Base-by-base conservation (phyloP, 2,113 vertebrate genomes). In the Tachysurus fulvidraco region DNA sequence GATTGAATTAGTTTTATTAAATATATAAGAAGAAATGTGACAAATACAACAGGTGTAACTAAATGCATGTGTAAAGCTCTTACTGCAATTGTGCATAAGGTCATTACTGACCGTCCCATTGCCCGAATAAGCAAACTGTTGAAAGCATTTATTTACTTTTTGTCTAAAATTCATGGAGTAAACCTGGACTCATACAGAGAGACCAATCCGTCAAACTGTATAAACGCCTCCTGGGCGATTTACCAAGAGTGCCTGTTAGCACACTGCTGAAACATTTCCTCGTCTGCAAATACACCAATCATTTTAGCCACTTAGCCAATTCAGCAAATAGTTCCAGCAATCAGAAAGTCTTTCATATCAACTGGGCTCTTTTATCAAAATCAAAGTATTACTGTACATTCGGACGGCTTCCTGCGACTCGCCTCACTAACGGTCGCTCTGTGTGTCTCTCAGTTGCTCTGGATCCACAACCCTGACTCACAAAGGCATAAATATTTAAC, bases 391-490 rank as follows among this genome's bases (percentile, higher is more conserved):
- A n/a, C n/a, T n/a, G n/a, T n/a, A 16, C 30, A 77, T 46, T 83
- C 82, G 80, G 86, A 71, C 67, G 73, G 21, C 21, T 46, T 50
- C 17, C 12, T 2, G 11, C 23, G 28, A 60, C 57, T n/a, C 17
- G 8, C 76, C 12, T 28, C 77, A 57, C 36, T 59, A 69, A 78
- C 59, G 17, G 14, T 60, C 67, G 30, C 46, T 81, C 80, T 69
- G 13, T 50, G 64, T 86, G 71, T 78, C 60, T 83, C 86, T 69
- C 69, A 71, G 57, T 71, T 83, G 59, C 62, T 88, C 80, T 84
- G 69, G 50, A 83, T 86, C 83, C 84, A 88, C 23, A 85, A 44
- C 74, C 62, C 59, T 25, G 67, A 88, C 78, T 83, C 74, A 30
- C 30, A n/a, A 19, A 80, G 14, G 25, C n/a, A 54, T 65, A 60